A percentile compares a stretch with the other conserved stretches of the same genome.
Evolutionary conservation across 2,113 vertebrate genomes (phyloP).

Genomic region (Sinocyclocheilus grahami): DNA sequence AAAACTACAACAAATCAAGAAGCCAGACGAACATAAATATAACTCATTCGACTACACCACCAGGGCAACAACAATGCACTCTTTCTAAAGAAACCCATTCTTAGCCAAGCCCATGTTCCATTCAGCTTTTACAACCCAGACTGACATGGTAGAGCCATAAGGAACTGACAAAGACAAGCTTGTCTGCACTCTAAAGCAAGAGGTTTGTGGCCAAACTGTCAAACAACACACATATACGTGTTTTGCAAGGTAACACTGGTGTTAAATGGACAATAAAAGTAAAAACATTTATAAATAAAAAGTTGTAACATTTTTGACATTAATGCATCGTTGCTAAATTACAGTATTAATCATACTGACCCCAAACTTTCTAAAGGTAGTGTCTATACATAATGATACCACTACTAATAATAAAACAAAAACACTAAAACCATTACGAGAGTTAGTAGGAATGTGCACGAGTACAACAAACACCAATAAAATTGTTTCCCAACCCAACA

Average conservation of each 20-base stretch:
- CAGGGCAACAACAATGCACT: not conserved
- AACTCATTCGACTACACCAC: not conserved
- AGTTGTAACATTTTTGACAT: not conserved
- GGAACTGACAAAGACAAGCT: conserved; percentile 29
- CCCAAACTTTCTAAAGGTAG: not conserved
- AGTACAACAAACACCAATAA: not conserved
- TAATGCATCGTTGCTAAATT: not conserved
- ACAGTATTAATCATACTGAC: not conserved
- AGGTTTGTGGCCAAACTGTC: not conserved
- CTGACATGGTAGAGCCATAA: conserved; percentile 11
- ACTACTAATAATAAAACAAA: not conserved
- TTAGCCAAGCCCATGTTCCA: conserved; percentile 11
- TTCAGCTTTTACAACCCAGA: conserved; percentile 12
- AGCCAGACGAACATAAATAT: not conserved
- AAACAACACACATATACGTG: not conserved
- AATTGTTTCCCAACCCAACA: not conserved
- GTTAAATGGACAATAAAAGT: too few species aligned
- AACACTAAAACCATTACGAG: not conserved
- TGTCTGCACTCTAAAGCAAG: not conserved
- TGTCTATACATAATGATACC: not conserved
- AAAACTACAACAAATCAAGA: not conserved
- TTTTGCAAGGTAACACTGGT: not conserved
- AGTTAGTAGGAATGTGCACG: not conserved
- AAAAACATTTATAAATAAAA: too few species aligned
- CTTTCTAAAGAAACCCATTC: conserved; percentile 34